phyloP scores from a whole-genome alignment of 2,113 vertebrate genomes.

The Poeciliopsis occidentalis region DNA sequence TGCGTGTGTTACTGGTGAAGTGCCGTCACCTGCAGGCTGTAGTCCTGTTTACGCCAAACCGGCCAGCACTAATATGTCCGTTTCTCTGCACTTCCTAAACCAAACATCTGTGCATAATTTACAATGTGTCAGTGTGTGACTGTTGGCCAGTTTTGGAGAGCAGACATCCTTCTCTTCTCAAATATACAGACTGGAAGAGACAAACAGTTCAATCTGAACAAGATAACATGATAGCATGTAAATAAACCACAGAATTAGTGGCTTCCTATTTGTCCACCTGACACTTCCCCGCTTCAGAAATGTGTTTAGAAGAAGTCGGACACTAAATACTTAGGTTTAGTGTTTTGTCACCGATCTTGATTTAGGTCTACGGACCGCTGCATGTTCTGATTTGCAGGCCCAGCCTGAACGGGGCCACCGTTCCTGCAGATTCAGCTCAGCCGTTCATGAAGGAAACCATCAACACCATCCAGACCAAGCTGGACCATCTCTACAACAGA shows the following conservation, averaged over 20 bases:
- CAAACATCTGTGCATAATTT: not conserved
- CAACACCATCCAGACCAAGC: slow-evolving; percentile 85
- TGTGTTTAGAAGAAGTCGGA: not conserved
- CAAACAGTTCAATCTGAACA: not conserved
- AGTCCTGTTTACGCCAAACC: slow-evolving; percentile 4
- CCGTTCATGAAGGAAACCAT: slow-evolving; percentile 89
- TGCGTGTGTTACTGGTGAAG: not conserved
- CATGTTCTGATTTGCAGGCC: slow-evolving; percentile 24
- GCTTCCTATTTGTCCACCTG: not conserved
- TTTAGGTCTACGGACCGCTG: not conserved
- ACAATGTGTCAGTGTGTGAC: slow-evolving; percentile 12
- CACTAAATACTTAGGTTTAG: not conserved
- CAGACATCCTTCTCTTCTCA: slow-evolving; percentile 5
- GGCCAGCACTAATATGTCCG: not conserved
- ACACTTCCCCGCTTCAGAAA: not conserved
- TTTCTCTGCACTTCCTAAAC: not conserved
- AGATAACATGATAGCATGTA: not conserved
- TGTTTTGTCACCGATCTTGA: not conserved
- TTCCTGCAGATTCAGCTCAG: slow-evolving; percentile 84
- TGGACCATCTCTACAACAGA: slow-evolving; percentile 89
- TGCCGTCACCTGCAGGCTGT: not conserved
- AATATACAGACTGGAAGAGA: not conserved
- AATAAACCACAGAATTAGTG: not conserved
- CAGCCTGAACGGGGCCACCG: slow-evolving; percentile 76
- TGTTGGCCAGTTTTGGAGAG: not conserved